Evolutionary conservation across 2,113 vertebrate species (phyloP).

Genomic region (Solenodon paradoxus): DNA sequence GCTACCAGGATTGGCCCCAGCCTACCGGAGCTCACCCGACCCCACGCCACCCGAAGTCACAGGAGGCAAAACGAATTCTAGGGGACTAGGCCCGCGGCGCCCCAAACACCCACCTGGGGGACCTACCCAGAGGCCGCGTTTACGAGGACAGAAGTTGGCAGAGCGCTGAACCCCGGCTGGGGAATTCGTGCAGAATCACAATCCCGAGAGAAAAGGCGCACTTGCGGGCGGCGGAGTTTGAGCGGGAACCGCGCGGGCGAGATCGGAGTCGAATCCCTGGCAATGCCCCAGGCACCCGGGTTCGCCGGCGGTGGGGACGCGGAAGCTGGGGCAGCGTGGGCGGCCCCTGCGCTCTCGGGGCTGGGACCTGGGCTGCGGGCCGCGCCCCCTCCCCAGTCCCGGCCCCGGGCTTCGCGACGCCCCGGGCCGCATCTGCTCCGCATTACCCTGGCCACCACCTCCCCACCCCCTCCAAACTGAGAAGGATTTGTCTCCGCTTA

Average conservation of each 20-base stretch:
- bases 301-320: background rate
- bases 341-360: background rate
- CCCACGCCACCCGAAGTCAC: background rate
- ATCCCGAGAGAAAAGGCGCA: background rate
- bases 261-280: background rate
- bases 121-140: background rate
- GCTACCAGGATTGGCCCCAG: background rate
- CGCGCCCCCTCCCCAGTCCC: slow-evolving; percentile 12
- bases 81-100: background rate
- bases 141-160: background rate
- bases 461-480: slow-evolving; percentile 66
- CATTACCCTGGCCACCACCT: slow-evolving; percentile 61
- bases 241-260: background rate
- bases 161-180: background rate
- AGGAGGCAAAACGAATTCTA: slow-evolving; percentile 68
- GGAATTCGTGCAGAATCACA: slow-evolving; percentile 21
- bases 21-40: background rate
- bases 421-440: slow-evolving; percentile 70
- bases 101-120: slow-evolving; percentile 40
- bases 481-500: slow-evolving; percentile 76
- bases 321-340: background rate
- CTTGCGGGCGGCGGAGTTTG: background rate
- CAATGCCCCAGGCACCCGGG: background rate
- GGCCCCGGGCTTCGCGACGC: slow-evolving; percentile 50
- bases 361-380: background rate